Evolutionary conservation across 1,140 invertebrate species (phyloP).

Genomic region (Macrosteles quadrilineatus): DNA sequence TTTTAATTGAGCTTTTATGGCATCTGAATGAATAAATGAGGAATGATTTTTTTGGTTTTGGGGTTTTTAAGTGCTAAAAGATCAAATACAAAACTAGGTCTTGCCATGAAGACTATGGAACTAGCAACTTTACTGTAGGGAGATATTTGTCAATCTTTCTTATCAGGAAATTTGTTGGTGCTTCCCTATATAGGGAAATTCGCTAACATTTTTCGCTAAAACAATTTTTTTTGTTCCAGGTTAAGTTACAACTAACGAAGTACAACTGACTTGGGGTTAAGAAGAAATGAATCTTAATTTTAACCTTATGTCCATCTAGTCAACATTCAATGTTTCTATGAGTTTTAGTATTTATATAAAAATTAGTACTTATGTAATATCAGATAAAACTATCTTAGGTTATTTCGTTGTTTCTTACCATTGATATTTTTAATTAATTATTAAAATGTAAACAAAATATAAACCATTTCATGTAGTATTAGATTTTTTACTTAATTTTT

Average conservation of each 20-base stretch:
- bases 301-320: slow-evolving; percentile 12
- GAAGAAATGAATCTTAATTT: slow-evolving; percentile 7
- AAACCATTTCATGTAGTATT: background rate
- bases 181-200: too few relatives aligned
- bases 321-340: slow-evolving; percentile 2
- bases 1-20: too few relatives aligned
- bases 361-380: slow-evolving; percentile 5
- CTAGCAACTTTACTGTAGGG: too few relatives aligned
- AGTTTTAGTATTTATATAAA: slow-evolving; percentile 26
- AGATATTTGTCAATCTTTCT: too few relatives aligned
- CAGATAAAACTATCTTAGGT: background rate
- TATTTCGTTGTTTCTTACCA: background rate
- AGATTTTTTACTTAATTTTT: slow-evolving; percentile 11
- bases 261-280: background rate
- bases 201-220: too few relatives aligned
- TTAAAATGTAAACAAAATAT: background rate
- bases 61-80: too few relatives aligned
- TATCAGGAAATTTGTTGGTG: too few relatives aligned
- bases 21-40: too few relatives aligned
- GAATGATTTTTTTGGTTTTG: too few relatives aligned
- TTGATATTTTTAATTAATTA: slow-evolving; percentile 1
- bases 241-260: background rate
- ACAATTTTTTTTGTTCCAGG: slow-evolving; percentile 5
- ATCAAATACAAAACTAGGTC: too few relatives aligned
- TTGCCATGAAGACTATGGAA: too few relatives aligned